Base-by-base conservation (phyloP, 37 sponge, comb jelly and placozoan species). In the Mnemiopsis leidyi region DNA sequence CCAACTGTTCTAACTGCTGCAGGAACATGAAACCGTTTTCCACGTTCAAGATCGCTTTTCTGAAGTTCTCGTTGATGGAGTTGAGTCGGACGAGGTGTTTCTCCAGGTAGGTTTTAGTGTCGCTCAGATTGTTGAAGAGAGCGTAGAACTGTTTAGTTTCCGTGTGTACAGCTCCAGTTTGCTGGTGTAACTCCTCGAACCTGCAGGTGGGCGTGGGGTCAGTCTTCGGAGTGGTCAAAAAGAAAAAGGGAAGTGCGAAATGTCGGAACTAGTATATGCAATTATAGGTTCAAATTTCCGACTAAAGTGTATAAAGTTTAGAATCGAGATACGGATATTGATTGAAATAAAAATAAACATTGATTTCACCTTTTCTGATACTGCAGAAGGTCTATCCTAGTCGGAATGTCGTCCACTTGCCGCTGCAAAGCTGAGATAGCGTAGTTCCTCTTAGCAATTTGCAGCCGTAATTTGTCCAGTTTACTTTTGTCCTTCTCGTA, bases 101-200 rank as follows among this genome's bases (percentile, higher is more conserved):
- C 94, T 96, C 96, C 95, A 98, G 95, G 94, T 93, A 98, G 24
- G 90, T 93, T 48, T 95, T 96, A 92, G 96, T 95, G 92, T 98
- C 98, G 76, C 96, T 96, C 88, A 97, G 95, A 28, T 96, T 96
- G 93, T 98, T 98, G 94, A 96, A 98, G n/a, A 98, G 93, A 0
- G 96, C 95, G 79, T 95, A 98, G 95, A 95, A 98, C 94, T 98
- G 97, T 71, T 95, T 95, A 1, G 98, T 97, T 69, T 98, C 97
- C 77, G 96, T 98, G 75, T 96, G 94, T 96, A 69, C 96, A 38
- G 0, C 94, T 68, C 92, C 96, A 94, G 88, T 93, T 26, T 39
- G 69, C 7, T 40, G 40, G 61, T 85, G 90, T 2, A 85, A 61
- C 90, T 85, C 90, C 23, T 39, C 90, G 23, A 85, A 85, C 30